phyloP scores from a whole-genome alignment of 2,797 vertebrate species.

The Lerista edwardsae region DNA sequence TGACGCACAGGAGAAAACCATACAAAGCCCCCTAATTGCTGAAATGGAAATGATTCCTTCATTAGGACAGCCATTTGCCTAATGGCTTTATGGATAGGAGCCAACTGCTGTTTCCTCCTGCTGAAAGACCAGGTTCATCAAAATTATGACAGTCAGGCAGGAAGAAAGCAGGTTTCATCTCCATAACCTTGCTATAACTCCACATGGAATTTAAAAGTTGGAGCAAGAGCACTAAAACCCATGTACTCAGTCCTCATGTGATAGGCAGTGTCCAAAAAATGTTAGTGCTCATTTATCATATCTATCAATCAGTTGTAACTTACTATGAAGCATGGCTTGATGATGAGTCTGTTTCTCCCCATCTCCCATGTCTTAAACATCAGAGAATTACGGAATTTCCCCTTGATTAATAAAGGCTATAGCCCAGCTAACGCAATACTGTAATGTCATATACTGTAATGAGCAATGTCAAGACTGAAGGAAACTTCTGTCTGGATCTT shows the following conservation, averaged over 20 bases:
- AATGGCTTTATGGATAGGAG: slow-evolving; percentile 39
- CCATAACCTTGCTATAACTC: slow-evolving; percentile 61
- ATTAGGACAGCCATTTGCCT: slow-evolving; percentile 60
- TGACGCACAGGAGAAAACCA: slow-evolving; percentile 62
- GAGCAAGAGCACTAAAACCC: slow-evolving; percentile 54
- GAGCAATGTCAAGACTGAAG: slow-evolving; percentile 27
- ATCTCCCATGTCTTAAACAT: slow-evolving; percentile 38
- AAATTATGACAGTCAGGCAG: slow-evolving; percentile 62
- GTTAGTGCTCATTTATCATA: slow-evolving; percentile 64
- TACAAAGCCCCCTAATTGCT: slow-evolving; percentile 51
- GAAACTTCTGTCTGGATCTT: background rate
- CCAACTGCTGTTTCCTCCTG: slow-evolving; percentile 65
- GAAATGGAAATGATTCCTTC: slow-evolving; percentile 57
- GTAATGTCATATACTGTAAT: slow-evolving; percentile 27
- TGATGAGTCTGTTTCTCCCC: slow-evolving; percentile 41
- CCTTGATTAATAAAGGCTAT: slow-evolving; percentile 53
- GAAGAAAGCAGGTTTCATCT: slow-evolving; percentile 64
- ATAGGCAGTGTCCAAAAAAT: slow-evolving; percentile 58
- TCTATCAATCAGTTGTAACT: slow-evolving; percentile 66
- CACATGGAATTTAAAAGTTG: slow-evolving; percentile 68
- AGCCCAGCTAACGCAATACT: slow-evolving; percentile 5
- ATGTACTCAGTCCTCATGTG: slow-evolving; percentile 52
- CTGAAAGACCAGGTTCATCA: slow-evolving; percentile 71
- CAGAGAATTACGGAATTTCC: slow-evolving; percentile 43
- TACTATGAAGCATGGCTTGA: slow-evolving; percentile 58